Percentiles rank a stretch among this genome's conserved stretches.
Conservation (phyloP, 2,113 vertebrate species). For the Gallinago undulata region DNA sequence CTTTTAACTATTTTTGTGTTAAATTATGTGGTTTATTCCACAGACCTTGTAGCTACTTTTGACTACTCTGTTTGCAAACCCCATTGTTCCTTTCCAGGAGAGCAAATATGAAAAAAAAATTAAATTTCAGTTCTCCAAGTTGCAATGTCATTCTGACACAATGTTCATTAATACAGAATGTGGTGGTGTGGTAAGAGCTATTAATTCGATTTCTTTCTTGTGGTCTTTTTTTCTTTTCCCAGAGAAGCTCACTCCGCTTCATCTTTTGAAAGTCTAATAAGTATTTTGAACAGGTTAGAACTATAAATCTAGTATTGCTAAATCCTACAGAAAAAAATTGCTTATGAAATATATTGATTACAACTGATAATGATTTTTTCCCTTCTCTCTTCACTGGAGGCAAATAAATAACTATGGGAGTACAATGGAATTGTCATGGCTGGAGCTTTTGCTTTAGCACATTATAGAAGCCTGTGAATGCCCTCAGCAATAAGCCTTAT, state of each 20-base stretch:
- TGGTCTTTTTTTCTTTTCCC: not conserved
- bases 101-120: not conserved
- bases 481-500: conserved; percentile 8
- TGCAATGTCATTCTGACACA: not conserved
- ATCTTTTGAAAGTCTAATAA: conserved; percentile 33
- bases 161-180: not conserved
- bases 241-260: not conserved
- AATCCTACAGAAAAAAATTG: conserved; percentile 41
- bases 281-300: conserved; percentile 33
- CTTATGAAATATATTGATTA: conserved; percentile 60
- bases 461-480: conserved; percentile 39
- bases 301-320: conserved; percentile 57
- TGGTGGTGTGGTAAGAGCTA: conserved; percentile 33
- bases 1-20: not conserved
- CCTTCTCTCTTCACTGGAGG: not conserved
- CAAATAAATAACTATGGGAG: conserved; percentile 54
- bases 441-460: not conserved
- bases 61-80: not conserved
- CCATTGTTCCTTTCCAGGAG: not conserved
- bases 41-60: not conserved
- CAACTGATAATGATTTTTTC: conserved; percentile 14
- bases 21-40: not conserved
- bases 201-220: conserved; percentile 13
- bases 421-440: conserved; percentile 33
- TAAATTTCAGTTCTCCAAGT: not conserved